A percentile compares a stretch with the other conserved stretches of the same genome.
phyloP scores from a whole-genome alignment of 2,797 vertebrate genomes.

The Hypotaenidia philippensis region DNA sequence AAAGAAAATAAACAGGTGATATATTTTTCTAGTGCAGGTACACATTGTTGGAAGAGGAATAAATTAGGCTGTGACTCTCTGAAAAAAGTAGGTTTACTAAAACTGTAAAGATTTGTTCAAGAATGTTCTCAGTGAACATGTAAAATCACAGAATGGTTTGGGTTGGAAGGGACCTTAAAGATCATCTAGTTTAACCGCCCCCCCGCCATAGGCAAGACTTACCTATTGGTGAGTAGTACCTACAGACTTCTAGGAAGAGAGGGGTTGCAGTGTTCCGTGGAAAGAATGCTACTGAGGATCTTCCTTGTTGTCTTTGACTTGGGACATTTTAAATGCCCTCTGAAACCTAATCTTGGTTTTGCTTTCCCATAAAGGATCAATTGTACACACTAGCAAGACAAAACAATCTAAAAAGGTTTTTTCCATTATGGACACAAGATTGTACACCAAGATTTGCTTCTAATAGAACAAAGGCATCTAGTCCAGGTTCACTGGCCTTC shows the following conservation, averaged over 20 bases:
- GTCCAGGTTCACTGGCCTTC: neutral
- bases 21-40: neutral
- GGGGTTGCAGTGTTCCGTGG: neutral
- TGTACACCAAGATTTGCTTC: neutral
- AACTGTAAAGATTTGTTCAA: neutral
- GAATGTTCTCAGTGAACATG: neutral
- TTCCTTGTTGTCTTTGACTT: neutral
- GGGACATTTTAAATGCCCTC: neutral
- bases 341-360: slow-evolving; percentile 10
- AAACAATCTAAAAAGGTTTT: slow-evolving; percentile 1
- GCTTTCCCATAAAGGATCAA: neutral
- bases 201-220: neutral
- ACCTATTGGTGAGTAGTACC: neutral
- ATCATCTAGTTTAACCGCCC: neutral
- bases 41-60: neutral
- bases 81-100: neutral
- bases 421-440: neutral
- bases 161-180: neutral
- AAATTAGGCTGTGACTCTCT: neutral
- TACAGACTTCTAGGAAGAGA: neutral
- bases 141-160: neutral
- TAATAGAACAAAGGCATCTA: slow-evolving; percentile 1
- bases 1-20: neutral
- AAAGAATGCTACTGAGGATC: neutral
- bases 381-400: neutral